phyloP scores from a whole-genome alignment of 2,113 vertebrate genomes.

The Oryzias woworae region DNA sequence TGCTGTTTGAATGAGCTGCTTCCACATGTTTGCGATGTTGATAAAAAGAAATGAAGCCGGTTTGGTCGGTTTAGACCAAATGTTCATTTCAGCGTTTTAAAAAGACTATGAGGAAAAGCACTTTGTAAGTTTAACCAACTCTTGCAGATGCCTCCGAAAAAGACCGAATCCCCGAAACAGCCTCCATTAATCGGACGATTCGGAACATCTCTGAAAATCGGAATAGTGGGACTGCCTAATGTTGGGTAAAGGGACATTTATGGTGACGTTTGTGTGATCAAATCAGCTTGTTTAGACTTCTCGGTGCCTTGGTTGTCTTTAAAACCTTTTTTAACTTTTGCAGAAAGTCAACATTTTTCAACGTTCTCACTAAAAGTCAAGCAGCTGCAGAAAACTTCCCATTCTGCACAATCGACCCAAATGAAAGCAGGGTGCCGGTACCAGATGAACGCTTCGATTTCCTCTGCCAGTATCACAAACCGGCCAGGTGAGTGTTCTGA shows the following conservation, averaged over 20 bases:
- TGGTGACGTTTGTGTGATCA: background rate
- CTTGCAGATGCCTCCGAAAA: slow-evolving; percentile 95
- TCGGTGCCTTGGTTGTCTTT: background rate
- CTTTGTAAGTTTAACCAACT: slow-evolving; percentile 10
- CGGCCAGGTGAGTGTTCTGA: slow-evolving; percentile 82
- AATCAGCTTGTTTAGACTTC: background rate
- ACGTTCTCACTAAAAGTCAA: slow-evolving; percentile 96
- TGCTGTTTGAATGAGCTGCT: slow-evolving; percentile 56
- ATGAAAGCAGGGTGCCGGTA: slow-evolving; percentile 96
- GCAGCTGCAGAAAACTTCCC: slow-evolving; percentile 96
- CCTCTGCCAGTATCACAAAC: slow-evolving; percentile 94
- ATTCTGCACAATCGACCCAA: slow-evolving; percentile 98
- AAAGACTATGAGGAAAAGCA: background rate
- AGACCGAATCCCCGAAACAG: slow-evolving; percentile 87
- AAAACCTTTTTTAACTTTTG: slow-evolving; percentile 2
- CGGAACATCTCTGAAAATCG: slow-evolving; percentile 96
- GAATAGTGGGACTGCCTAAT: slow-evolving; percentile 97
- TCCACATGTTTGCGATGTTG: slow-evolving; percentile 25
- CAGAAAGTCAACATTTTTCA: slow-evolving; percentile 99
- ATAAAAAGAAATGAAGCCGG: background rate
- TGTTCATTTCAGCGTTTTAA: background rate
- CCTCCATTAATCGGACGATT: slow-evolving; percentile 93
- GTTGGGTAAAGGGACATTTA: slow-evolving; percentile 86
- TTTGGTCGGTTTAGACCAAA: background rate
- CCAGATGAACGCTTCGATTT: slow-evolving; percentile 95